These are phyloP conservation scores for Hydrolagus colliei DNA, from an alignment of 2,797 vertebrate species.

Conservation along the genomic window DNA sequence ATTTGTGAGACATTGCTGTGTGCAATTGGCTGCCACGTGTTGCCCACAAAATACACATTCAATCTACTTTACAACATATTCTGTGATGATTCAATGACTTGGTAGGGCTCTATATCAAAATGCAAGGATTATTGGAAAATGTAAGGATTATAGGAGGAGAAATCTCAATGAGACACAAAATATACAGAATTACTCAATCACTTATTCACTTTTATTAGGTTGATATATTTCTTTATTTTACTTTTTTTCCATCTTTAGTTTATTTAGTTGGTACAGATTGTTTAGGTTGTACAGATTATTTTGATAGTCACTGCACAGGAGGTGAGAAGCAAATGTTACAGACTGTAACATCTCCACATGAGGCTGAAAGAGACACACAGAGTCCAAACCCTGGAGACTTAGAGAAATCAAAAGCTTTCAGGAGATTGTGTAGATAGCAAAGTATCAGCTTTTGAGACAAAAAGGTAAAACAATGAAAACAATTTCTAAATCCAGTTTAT, in stretches of 20 bases:
- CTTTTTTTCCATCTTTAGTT: neutral
- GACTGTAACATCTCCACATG: neutral
- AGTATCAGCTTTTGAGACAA: neutral
- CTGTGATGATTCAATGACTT: neutral
- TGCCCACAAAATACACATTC: too few relatives aligned
- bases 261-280: neutral
- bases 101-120: too few relatives aligned
- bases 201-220: neutral
- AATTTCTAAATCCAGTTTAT: neutral
- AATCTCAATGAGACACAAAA: neutral
- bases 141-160: too few relatives aligned
- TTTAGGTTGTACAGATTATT: neutral
- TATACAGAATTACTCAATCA: neutral
- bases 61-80: too few relatives aligned
- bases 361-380: neutral
- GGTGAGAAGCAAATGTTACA: conserved; percentile 3
- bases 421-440: neutral
- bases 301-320: neutral
- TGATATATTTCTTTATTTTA: neutral
- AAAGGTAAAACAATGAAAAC: neutral
- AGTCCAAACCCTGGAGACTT: neutral
- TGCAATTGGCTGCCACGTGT: too few relatives aligned
- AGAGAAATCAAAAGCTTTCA: neutral
- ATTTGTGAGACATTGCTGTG: too few relatives aligned
- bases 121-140: too few relatives aligned